Evolutionary conservation across 2,113 vertebrate genomes (phyloP), one percentile per base, ranked within the genome.

Genomic region (Rhizomys pruinosus): DNA sequence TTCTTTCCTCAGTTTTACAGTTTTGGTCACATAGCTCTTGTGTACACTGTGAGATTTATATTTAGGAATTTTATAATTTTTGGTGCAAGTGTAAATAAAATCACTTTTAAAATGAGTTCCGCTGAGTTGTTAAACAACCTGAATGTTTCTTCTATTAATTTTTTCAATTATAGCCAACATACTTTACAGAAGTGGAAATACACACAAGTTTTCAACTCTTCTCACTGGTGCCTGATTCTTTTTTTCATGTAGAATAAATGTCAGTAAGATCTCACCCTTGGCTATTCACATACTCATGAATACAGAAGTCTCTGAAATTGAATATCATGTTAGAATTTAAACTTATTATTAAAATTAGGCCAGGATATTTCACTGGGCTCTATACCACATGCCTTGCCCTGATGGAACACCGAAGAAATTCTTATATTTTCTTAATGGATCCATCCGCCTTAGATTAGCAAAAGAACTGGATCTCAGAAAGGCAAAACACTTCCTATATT

Each of bases 111-210:
- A 68, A 52, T 80, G 72, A 78, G 4, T 89, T 81, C 20, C 74
- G 64, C 57, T 9, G 71, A 63, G 29, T 42, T 52, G 19, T 79
- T 74, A 81, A 78, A 82, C 3, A 32, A 22, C 12, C 52, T 77
- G 9, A 20, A 19, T 88, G 6, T 42, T 74, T 74, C 57, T 86
- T 90, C 39, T 74, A 47, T 11, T 89, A 68, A 73, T 78, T 82
- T 91, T n/a, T 93, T 42, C 42, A 69, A 68, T 79, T 76, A 76
- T 87, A 94, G 19, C 32, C 90, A 92, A 47, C 23, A 66, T 86
- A 34, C 4, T 61, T 93, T 87, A 32, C 61, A 63, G 25, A 79
- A 39, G 55, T 94, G 34, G 23, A 91, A 84, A 82, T 76, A 59
- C 2, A 25, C 19, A 74, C 37, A 84, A 34, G 29, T 69, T 80